phyloP scores from a whole-genome alignment of 2,888 invertebrate genomes.

The Seira ritae region DNA sequence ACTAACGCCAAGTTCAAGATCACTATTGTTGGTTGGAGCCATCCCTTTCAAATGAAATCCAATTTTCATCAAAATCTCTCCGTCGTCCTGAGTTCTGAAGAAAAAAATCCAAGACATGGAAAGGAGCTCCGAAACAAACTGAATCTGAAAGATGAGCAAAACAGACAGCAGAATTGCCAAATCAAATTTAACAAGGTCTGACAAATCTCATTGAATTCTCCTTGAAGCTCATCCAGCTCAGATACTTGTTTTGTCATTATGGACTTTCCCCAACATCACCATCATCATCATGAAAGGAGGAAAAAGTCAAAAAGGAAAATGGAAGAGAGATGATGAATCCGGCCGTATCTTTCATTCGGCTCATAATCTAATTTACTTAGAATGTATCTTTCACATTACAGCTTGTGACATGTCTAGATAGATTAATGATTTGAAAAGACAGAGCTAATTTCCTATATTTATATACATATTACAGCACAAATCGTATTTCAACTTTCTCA shows the following conservation, averaged over 20 bases:
- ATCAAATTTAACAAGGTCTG: conserved; percentile 34
- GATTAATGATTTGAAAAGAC: conserved; percentile 38
- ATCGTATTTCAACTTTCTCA: conserved; percentile 50
- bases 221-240: neutral
- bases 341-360: neutral
- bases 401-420: neutral
- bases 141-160: conserved; percentile 4
- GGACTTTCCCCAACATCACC: neutral
- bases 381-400: too few relatives aligned
- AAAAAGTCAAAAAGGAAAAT: neutral
- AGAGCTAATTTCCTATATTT: neutral
- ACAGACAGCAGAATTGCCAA: conserved; percentile 18
- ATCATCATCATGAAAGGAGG: conserved; percentile 6
- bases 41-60: conserved; percentile 22
- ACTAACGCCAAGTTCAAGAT: conserved; percentile 43
- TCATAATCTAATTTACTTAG: too few relatives aligned
- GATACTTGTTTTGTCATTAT: neutral
- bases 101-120: neutral
- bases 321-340: neutral
- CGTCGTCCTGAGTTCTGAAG: conserved; percentile 26
- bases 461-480: neutral
- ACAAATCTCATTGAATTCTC: conserved; percentile 33
- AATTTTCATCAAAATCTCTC: conserved; percentile 29
- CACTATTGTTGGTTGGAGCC: neutral
- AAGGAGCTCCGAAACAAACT: conserved; percentile 7